Evolutionary conservation across 2,888 invertebrate species (phyloP).

Genomic region (Chloroclystis v-ata): DNA sequence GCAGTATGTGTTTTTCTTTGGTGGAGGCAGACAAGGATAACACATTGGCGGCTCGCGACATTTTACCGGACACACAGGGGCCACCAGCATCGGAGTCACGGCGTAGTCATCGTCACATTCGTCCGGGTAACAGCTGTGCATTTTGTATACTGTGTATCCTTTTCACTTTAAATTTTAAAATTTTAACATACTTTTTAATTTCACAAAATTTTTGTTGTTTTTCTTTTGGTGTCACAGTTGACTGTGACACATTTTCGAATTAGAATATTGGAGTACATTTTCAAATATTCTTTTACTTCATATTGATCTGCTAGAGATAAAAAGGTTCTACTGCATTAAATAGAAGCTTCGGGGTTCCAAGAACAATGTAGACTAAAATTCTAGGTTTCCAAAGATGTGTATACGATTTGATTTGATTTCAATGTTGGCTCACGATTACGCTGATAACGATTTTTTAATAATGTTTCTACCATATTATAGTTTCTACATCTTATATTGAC

Average conservation of each 20-base stretch:
- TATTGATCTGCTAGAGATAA: neutral
- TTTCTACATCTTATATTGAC: too few relatives aligned
- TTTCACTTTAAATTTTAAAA: slow-evolving; percentile 34
- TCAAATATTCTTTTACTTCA: too few relatives aligned
- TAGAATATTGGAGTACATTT: too few relatives aligned
- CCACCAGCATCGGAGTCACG: slow-evolving; percentile 50
- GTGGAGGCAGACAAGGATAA: slow-evolving; percentile 51
- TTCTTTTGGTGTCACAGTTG: slow-evolving; percentile 11
- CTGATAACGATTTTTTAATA: too few relatives aligned
- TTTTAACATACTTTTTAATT: slow-evolving; percentile 29
- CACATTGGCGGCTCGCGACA: slow-evolving; percentile 41
- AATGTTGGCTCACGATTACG: too few relatives aligned
- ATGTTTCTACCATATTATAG: too few relatives aligned
- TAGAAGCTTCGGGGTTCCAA: too few relatives aligned
- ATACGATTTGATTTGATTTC: too few relatives aligned
- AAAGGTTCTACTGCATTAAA: neutral
- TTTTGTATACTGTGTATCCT: slow-evolving; percentile 34
- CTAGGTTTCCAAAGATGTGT: too few relatives aligned
- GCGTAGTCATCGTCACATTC: slow-evolving; percentile 43
- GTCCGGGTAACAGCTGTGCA: slow-evolving; percentile 51
- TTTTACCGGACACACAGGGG: slow-evolving; percentile 36
- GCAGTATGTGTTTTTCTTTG: slow-evolving; percentile 23
- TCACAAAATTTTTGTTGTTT: slow-evolving; percentile 34
- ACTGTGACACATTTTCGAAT: too few relatives aligned
- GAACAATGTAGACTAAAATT: too few relatives aligned